Evolutionary conservation across 2,888 invertebrate species (phyloP).

Genomic region (Chymomyza amoena): DNA sequence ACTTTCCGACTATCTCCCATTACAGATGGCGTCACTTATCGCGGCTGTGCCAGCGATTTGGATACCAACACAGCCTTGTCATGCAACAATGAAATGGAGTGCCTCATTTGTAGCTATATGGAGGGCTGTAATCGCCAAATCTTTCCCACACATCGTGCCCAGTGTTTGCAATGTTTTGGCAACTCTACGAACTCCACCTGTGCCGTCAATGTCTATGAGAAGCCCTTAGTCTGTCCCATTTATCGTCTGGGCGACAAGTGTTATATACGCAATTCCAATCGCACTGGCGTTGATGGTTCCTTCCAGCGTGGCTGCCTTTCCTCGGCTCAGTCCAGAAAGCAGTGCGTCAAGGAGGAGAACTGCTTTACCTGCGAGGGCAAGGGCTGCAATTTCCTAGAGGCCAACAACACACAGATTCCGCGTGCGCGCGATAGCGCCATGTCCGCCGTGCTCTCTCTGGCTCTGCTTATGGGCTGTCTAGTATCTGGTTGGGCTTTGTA

Average conservation of each 20-base stretch:
- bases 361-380: constrained; percentile 74
- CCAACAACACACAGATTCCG: constrained; percentile 61
- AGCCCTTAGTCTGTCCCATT: constrained; percentile 61
- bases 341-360: constrained; percentile 61
- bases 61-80: constrained; percentile 54
- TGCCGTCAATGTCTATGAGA: constrained; percentile 58
- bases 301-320: constrained; percentile 76
- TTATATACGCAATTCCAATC: constrained; percentile 69
- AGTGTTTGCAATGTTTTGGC: constrained; percentile 73
- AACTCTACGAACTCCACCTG: constrained; percentile 63
- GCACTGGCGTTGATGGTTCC: constrained; percentile 50
- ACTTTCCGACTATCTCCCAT: too few species aligned
- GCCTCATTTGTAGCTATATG: constrained; percentile 61
- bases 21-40: constrained; percentile 72
- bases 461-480: constrained; percentile 45
- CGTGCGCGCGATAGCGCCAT: constrained; percentile 67
- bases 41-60: constrained; percentile 73
- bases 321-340: constrained; percentile 58
- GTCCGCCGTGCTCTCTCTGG: constrained; percentile 40
- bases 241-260: constrained; percentile 74
- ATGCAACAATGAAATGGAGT: constrained; percentile 74
- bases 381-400: constrained; percentile 72
- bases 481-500: constrained; percentile 14
- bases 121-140: constrained; percentile 74
- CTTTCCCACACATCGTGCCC: constrained; percentile 71